Conservation (phyloP, 2,113 vertebrate species). For the Festucalex cinctus region DNA sequence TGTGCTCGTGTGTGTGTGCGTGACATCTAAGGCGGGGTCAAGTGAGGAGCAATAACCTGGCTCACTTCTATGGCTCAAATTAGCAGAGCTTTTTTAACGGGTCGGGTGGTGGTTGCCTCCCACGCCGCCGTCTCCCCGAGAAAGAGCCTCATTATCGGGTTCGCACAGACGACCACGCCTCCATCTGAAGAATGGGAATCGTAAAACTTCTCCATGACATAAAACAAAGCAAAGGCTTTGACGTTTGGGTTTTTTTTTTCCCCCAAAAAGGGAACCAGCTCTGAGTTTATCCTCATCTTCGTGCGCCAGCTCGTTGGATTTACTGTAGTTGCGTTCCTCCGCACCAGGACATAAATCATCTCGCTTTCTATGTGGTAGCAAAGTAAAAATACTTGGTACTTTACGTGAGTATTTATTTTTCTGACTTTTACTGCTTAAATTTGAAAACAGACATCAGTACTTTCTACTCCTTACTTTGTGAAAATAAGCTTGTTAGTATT, state of each 20-base stretch:
- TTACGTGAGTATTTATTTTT: too few species aligned
- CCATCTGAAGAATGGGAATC: constrained; percentile 39
- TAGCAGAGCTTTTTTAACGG: constrained; percentile 34
- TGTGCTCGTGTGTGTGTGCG: constrained; percentile 1
- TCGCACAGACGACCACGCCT: constrained; percentile 22
- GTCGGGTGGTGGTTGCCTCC: constrained; percentile 29
- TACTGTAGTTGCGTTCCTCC: constrained; percentile 71
- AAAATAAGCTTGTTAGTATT: too few species aligned
- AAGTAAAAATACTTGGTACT: too few species aligned
- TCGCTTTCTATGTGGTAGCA: constrained; percentile 22
- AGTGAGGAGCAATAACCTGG: constrained; percentile 45
- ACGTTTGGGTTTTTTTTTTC: constrained; percentile 17
- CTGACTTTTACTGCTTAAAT: too few species aligned
- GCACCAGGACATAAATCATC: constrained; percentile 70
- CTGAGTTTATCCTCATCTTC: constrained; percentile 53
- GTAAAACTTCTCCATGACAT: constrained; percentile 58
- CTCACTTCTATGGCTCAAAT: constrained; percentile 53
- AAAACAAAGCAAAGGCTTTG: constrained; percentile 67
- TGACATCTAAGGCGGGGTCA: constrained; percentile 37
- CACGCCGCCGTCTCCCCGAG: constrained; percentile 36
- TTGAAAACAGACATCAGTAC: too few species aligned
- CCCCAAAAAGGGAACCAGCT: constrained; percentile 32
- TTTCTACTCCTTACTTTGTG: too few species aligned
- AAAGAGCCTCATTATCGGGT: constrained; percentile 40
- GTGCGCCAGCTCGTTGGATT: constrained; percentile 53